A percentile compares a stretch with the other conserved stretches of the same genome.
These are phyloP conservation scores for Orthosia gracilis DNA, from an alignment of 2,888 invertebrate genomes.

Conservation along the genomic window DNA sequence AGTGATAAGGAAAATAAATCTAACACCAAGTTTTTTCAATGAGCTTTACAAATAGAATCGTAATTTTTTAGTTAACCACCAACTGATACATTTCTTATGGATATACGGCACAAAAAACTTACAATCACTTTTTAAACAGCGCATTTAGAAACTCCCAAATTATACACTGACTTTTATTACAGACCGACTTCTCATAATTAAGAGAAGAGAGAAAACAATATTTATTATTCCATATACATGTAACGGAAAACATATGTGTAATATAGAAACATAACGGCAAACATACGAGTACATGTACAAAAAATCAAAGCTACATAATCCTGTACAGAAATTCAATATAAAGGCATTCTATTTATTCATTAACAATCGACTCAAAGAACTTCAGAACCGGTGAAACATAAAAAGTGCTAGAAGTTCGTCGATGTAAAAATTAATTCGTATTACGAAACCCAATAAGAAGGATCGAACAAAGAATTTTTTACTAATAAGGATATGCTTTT, in stretches of 20 bases:
- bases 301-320: slow-evolving; percentile 19
- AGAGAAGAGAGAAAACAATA: no score
- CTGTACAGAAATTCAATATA: neutral
- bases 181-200: no score
- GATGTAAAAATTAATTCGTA: slow-evolving; percentile 48
- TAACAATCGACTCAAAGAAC: slow-evolving; percentile 20
- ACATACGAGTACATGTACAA: neutral
- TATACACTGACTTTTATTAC: no score
- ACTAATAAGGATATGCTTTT: slow-evolving; percentile 23
- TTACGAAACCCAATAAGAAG: slow-evolving; percentile 38
- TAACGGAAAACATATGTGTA: neutral
- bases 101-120: no score
- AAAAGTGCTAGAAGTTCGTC: slow-evolving; percentile 41
- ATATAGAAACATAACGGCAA: neutral
- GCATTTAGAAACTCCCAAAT: no score
- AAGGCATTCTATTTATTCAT: slow-evolving; percentile 22
- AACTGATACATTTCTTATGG: no score
- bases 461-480: slow-evolving; percentile 28
- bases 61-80: no score
- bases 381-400: slow-evolving; percentile 12
- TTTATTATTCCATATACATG: neutral
- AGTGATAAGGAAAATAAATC: neutral
- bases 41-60: neutral
- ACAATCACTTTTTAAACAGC: no score
- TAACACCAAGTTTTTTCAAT: neutral